Conservation (phyloP, 1,140 invertebrate species). For the Olivierus martensii region DNA sequence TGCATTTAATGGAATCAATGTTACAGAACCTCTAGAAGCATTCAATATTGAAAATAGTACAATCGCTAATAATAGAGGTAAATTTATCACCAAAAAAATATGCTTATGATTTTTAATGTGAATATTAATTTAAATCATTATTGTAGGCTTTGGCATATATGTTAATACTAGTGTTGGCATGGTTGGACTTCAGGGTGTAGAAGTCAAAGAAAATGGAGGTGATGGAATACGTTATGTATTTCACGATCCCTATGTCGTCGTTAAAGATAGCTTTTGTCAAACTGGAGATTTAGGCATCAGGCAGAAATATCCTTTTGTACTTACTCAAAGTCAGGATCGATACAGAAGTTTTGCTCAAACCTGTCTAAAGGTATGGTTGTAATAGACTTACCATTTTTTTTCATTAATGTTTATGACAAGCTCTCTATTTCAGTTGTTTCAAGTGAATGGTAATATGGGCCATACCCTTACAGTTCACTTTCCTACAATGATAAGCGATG, state of each 20-base stretch:
- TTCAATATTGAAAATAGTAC: constrained; percentile 65
- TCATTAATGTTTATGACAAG: constrained; percentile 42
- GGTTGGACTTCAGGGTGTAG: constrained; percentile 39
- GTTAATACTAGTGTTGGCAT: constrained; percentile 71
- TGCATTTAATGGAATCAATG: constrained; percentile 81
- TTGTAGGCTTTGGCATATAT: constrained; percentile 66
- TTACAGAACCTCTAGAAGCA: constrained; percentile 67
- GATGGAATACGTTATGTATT: constrained; percentile 75
- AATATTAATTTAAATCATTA: background rate
- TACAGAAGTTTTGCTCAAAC: background rate
- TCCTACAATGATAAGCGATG: constrained; percentile 46
- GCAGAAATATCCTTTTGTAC: constrained; percentile 20
- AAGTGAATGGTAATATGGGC: constrained; percentile 36
- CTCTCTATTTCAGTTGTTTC: constrained; percentile 36
- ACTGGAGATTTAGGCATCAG: constrained; percentile 12
- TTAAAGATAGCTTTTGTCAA: constrained; percentile 17
- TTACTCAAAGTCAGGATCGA: constrained; percentile 17
- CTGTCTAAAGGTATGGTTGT: constrained; percentile 11
- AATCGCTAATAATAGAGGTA: constrained; percentile 64
- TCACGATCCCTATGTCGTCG: constrained; percentile 40
- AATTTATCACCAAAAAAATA: constrained; percentile 7
- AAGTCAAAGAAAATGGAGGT: constrained; percentile 61
- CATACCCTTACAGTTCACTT: constrained; percentile 72
- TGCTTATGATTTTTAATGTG: background rate
- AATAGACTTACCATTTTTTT: background rate